A percentile compares a stretch with the other conserved stretches of the same genome.
phyloP scores from a whole-genome alignment of 1,140 invertebrate species.

The Lepidurus arcticus region DNA sequence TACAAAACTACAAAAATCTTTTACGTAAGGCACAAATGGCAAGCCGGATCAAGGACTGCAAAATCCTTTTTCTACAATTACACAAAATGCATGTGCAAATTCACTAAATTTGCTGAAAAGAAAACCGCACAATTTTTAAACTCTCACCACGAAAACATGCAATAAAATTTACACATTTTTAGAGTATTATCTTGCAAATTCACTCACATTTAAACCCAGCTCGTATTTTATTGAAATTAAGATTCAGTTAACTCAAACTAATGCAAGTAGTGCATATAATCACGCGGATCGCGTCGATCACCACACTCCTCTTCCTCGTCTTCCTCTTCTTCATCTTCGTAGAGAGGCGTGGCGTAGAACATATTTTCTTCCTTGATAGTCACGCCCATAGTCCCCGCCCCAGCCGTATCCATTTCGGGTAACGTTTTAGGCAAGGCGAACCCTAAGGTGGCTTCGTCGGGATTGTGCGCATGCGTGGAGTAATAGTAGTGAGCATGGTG shows the following conservation, averaged over 20 bases:
- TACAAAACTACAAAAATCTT: neutral
- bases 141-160: too few relatives aligned
- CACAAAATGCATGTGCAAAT: neutral
- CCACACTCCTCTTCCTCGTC: neutral
- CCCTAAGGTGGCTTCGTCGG: neutral
- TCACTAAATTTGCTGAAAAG: neutral
- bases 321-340: neutral
- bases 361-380: neutral
- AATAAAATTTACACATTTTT: too few relatives aligned
- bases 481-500: neutral
- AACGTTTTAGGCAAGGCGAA: neutral
- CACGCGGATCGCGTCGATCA: neutral
- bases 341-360: neutral
- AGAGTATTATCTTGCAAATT: too few relatives aligned
- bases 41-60: neutral
- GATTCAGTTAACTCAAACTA: neutral
- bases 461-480: neutral
- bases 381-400: neutral
- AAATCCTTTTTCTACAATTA: neutral
- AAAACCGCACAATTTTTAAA: too few relatives aligned
- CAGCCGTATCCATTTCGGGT: neutral
- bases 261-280: neutral
- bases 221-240: neutral
- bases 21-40: neutral
- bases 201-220: too few relatives aligned